Conservation (phyloP, 2,113 vertebrate species). For the Vidua macroura region DNA sequence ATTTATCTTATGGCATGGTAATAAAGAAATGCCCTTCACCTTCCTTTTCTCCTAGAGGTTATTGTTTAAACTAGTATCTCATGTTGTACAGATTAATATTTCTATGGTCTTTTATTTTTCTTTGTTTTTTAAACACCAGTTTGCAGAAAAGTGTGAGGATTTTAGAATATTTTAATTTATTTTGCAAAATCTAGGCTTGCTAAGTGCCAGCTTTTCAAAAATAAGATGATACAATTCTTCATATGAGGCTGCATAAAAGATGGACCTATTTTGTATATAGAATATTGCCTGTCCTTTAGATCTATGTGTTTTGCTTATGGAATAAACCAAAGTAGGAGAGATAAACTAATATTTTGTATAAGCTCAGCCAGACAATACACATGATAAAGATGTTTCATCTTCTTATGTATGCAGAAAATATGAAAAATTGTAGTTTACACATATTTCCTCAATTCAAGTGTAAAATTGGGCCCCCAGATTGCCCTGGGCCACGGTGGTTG, state of each 20-base stretch:
- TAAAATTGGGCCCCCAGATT: constrained; percentile 89
- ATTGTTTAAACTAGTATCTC: constrained; percentile 1
- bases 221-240: constrained; percentile 68
- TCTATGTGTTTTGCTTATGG: constrained; percentile 95
- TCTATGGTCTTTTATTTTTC: background rate
- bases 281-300: constrained; percentile 94
- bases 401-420: constrained; percentile 99
- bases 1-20: background rate
- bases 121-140: background rate
- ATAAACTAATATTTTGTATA: constrained; percentile 99
- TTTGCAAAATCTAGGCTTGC: background rate
- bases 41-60: background rate
- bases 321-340: constrained; percentile 92
- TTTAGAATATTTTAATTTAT: background rate
- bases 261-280: constrained; percentile 88
- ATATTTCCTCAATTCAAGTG: constrained; percentile 92
- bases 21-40: background rate
- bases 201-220: constrained; percentile 34
- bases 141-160: background rate
- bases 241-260: constrained; percentile 88
- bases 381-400: constrained; percentile 99
- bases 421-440: constrained; percentile 98
- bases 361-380: constrained; percentile 98
- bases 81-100: background rate
- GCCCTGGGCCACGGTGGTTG: constrained; percentile 89